Base-by-base conservation (phyloP, 2,113 vertebrate species). In the Pollimyrus isidori region DNA sequence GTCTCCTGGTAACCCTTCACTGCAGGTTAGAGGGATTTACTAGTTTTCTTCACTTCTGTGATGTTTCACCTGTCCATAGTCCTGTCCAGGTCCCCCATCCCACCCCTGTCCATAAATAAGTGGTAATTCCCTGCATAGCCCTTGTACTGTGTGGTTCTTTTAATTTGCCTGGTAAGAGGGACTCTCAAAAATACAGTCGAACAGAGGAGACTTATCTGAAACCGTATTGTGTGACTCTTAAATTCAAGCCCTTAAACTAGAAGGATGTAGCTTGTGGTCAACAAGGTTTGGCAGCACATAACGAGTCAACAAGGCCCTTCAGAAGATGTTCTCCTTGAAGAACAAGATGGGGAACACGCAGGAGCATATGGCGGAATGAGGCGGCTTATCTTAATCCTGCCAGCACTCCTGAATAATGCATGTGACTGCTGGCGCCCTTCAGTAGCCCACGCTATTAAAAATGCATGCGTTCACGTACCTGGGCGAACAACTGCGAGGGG, bases 341-440 rank as follows among this genome's bases (percentile, higher is more conserved):
- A 58, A 49, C 86, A 84, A 35, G 76, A 30, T 88, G 21, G 76
- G 53, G 13, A 88, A 82, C 65, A 52, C n/a, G 23, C 13, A 86
- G 92, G 15, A 42, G 89, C 94, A 94, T 94, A 94, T 92, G 92
- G 93, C 89, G 92, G 86, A 88, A 89, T 84, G 39, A 53, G 89
- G 89, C 89, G 91, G 88, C 88, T 92, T 91, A 88, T 91, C 89
- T 92, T 89, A 93, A 92, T 62, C 52, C 52, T 84, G 76, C 39
- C 50, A 35, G 92, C 91, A 88, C 88, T 82, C 86, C 45, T 94
- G 92, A 94, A 95, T 95, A 94, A 94, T 95, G 91, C 91, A 95
- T 92, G 80, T 87, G 73, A 86, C 65, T 50, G 88, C 80, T 91
- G 21, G 89, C 91, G 90, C 84, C 62, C 89, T 90, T 89, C 69